phyloP scores from a whole-genome alignment of 2,113 vertebrate genomes.

The Tupaia tana region DNA sequence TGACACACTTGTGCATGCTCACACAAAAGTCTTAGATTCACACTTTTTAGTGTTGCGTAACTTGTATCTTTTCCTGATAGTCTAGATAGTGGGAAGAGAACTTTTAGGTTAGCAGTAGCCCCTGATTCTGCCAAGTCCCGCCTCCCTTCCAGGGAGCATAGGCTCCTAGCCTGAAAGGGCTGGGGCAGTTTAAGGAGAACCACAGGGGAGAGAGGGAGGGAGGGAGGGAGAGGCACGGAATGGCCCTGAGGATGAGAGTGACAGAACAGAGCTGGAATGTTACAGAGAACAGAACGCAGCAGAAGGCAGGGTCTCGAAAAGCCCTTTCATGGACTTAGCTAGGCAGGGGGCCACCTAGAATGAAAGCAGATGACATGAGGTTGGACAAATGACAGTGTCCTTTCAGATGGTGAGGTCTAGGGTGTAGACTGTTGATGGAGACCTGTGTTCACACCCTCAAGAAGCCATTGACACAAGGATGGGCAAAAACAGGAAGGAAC shows the following conservation, averaged over 20 bases:
- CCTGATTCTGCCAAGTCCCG: background rate
- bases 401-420: background rate
- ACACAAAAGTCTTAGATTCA: constrained; percentile 28
- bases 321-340: background rate
- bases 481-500: background rate
- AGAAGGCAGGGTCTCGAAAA: background rate
- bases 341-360: background rate
- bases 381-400: background rate
- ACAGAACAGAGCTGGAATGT: background rate
- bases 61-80: background rate
- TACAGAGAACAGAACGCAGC: background rate
- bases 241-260: background rate
- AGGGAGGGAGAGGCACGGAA: background rate
- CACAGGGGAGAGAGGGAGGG: too few species aligned
- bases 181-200: background rate
- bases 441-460: background rate
- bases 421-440: too few species aligned
- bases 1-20: background rate
- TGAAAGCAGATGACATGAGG: background rate
- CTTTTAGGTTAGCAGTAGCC: background rate
- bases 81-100: background rate
- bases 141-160: background rate
- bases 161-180: background rate
- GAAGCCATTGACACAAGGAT: background rate
- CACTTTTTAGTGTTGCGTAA: background rate